These are phyloP conservation scores for Anaspis maculata DNA, from an alignment of 2,888 invertebrate species.

Conservation along the genomic window DNA sequence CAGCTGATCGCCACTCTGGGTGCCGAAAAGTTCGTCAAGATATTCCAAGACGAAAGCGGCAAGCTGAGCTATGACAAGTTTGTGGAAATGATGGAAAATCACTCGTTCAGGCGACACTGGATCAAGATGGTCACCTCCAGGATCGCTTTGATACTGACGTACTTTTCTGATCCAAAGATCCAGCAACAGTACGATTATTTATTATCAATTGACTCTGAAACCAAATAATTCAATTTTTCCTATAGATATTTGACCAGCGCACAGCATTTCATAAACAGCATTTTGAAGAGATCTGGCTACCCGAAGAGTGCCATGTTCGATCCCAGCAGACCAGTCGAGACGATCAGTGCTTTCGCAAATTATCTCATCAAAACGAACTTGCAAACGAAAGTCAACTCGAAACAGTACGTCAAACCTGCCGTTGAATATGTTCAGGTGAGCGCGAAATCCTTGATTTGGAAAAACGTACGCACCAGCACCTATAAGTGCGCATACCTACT, in stretches of 20 bases:
- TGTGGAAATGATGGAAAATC: slow-evolving; percentile 71
- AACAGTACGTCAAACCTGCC: slow-evolving; percentile 67
- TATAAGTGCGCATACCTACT: background rate
- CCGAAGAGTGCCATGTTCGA: slow-evolving; percentile 65
- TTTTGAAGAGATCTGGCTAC: slow-evolving; percentile 66
- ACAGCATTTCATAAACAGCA: slow-evolving; percentile 65
- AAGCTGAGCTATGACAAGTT: slow-evolving; percentile 64
- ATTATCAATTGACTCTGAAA: too few species aligned
- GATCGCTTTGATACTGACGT: slow-evolving; percentile 64
- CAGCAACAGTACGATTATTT: slow-evolving; percentile 55
- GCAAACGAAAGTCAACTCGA: slow-evolving; percentile 62
- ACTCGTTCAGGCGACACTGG: slow-evolving; percentile 72
- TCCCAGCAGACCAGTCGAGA: slow-evolving; percentile 58
- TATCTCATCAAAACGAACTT: slow-evolving; percentile 61
- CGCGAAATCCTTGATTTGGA: too few species aligned
- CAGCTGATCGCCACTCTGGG: slow-evolving; percentile 67
- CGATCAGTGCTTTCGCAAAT: slow-evolving; percentile 60
- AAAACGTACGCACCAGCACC: too few species aligned
- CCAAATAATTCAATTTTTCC: background rate
- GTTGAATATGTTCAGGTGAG: slow-evolving; percentile 51
- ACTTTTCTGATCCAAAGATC: slow-evolving; percentile 66
- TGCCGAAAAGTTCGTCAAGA: slow-evolving; percentile 57
- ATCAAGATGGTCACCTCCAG: slow-evolving; percentile 67
- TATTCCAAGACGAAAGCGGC: slow-evolving; percentile 61
- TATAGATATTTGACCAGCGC: slow-evolving; percentile 38